These are phyloP conservation scores for Mormyrops attenuatus DNA, from an alignment of 2,797 vertebrate genomes.

Conservation along the genomic window DNA sequence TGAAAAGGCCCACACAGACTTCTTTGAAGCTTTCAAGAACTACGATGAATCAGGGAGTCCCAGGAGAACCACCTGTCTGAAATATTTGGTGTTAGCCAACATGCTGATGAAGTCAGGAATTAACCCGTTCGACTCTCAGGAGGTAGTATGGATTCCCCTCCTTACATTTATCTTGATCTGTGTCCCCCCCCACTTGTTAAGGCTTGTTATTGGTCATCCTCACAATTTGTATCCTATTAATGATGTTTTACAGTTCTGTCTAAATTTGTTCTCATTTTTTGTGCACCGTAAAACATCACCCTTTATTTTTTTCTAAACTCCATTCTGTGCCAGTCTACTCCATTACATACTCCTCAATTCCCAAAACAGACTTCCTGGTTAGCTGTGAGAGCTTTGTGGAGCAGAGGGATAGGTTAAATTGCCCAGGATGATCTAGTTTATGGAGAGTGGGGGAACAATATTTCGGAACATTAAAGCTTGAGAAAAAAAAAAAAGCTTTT, in stretches of 20 bases:
- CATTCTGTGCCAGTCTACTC: background rate
- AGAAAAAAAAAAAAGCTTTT: background rate
- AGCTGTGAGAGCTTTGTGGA: background rate
- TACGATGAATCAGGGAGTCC: conserved; percentile 98
- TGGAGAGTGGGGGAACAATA: background rate
- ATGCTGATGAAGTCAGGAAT: conserved; percentile 99
- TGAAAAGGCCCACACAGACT: conserved; percentile 99
- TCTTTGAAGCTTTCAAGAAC: conserved; percentile 99
- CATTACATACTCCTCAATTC: background rate
- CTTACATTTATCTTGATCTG: background rate
- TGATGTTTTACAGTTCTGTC: background rate
- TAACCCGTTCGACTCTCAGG: conserved; percentile 98
- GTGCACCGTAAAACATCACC: background rate
- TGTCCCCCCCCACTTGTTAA: background rate
- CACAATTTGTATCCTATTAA: background rate
- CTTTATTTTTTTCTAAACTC: background rate
- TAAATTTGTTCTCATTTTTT: background rate
- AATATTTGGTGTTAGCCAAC: conserved; percentile 98
- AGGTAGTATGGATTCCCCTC: conserved; percentile 72
- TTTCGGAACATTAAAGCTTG: background rate
- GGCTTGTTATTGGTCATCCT: background rate
- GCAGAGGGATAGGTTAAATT: background rate
- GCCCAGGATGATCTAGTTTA: background rate
- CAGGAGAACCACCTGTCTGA: conserved; percentile 95
- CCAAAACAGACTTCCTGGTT: background rate